Evolutionary conservation across 2,888 invertebrate genomes (phyloP), one percentile per base, ranked within the genome.

Genomic region (Syritta pipiens): DNA sequence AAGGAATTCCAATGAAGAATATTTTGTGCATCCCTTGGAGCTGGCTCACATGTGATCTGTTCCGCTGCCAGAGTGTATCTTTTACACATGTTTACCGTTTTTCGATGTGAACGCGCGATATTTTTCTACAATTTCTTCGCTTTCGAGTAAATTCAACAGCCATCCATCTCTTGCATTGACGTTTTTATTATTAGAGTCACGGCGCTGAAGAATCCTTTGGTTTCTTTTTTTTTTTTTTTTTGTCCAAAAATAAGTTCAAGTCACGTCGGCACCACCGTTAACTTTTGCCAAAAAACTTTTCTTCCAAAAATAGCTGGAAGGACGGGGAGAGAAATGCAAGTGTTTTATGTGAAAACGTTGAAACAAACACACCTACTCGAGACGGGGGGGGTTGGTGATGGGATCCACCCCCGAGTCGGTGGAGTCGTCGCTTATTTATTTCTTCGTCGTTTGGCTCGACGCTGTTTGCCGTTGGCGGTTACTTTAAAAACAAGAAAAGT

Each of bases 161-260:
- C 28, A 37, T 37, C 24, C 53, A 37, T 53, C 53, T 32, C 12
- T 2, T 22, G 7, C 17, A 35, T 49, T 37, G 53, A 53, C 35
- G 20, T 5, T 37, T 53, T 53, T 53, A 53, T 53, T 35, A 53
- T 53, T 53, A 14, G 24, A 53, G 53, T 53, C 53, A 53, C 35
- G 53, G 22, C 19, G 12, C 35, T 9, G 20, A 22, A 24, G 17
- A 19, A 42, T 10, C 42, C n/a, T n/a, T n/a, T n/a, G n/a, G n/a
- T n/a, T n/a, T n/a, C n/a, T n/a, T n/a, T n/a, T n/a, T n/a, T n/a
- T n/a, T n/a, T n/a, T n/a, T n/a, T n/a, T n/a, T n/a, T 32, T 9
- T 32, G 14, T 35, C 24, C 35, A 22, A 14, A 17, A 37, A 37
- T 17, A 24, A 46, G 22, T 53, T 22, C 35, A 22, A 53, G 53